These are phyloP conservation scores for Pseudochaenichthys georgianus DNA, from an alignment of 2,797 vertebrate species.

Conservation along the genomic window DNA sequence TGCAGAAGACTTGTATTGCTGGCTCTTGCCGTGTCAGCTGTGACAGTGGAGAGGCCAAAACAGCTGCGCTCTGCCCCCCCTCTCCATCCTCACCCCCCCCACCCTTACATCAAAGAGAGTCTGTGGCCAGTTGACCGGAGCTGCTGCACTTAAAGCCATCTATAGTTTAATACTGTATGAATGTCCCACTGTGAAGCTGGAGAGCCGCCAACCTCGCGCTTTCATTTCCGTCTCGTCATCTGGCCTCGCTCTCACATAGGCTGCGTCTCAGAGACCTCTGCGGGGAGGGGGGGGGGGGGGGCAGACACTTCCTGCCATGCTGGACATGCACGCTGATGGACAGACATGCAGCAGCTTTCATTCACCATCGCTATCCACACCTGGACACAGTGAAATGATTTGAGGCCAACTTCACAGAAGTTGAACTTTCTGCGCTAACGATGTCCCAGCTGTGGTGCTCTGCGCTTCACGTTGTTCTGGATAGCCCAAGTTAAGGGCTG, in stretches of 20 bases:
- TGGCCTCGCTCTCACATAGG: slow-evolving; percentile 36
- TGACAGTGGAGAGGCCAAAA: slow-evolving; percentile 75
- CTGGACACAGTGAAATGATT: slow-evolving; percentile 35
- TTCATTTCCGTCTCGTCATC: slow-evolving; percentile 56
- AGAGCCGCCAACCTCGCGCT: slow-evolving; percentile 63
- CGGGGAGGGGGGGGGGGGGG: too few relatives aligned
- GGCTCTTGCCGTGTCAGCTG: slow-evolving; percentile 73
- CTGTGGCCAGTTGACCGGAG: slow-evolving; percentile 61
- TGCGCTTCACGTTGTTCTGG: slow-evolving; percentile 65
- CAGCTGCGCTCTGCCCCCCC: slow-evolving; percentile 72
- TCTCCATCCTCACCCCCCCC: slow-evolving; percentile 33
- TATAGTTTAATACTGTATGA: slow-evolving; percentile 65
- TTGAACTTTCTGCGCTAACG: slow-evolving; percentile 43
- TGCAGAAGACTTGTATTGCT: slow-evolving; percentile 67
- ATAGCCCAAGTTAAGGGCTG: slow-evolving; percentile 26
- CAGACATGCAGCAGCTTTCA: slow-evolving; percentile 27
- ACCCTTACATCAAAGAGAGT: slow-evolving; percentile 77
- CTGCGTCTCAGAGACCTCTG: slow-evolving; percentile 34
- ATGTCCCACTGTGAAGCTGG: slow-evolving; percentile 61
- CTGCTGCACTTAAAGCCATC: slow-evolving; percentile 58
- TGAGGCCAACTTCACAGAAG: slow-evolving; percentile 47
- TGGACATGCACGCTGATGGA: slow-evolving; percentile 9
- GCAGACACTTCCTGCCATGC: slow-evolving; percentile 51
- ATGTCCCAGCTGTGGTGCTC: slow-evolving; percentile 43
- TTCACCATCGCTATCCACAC: slow-evolving; percentile 35